A percentile compares a stretch with the other conserved stretches of the same genome.
Evolutionary conservation across 2,888 invertebrate species (phyloP).

Genomic region (Cephus pygmeus): DNA sequence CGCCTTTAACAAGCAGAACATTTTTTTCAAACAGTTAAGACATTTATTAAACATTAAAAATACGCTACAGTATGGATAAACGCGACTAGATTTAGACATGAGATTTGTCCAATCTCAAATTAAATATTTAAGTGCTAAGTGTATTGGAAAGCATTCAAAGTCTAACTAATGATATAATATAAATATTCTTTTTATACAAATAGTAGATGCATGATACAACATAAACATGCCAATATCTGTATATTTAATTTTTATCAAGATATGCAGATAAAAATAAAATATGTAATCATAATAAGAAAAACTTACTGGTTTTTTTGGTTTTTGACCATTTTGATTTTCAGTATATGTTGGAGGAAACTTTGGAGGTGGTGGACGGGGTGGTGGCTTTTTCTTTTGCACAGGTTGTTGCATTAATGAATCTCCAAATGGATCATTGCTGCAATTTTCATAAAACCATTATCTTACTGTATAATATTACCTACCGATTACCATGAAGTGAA

Average conservation of each 20-base stretch:
- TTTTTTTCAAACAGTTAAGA: background rate
- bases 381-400: constrained; percentile 75
- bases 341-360: constrained; percentile 61
- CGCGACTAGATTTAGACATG: background rate
- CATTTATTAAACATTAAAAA: background rate
- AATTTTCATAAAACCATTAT: constrained; percentile 8
- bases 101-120: background rate
- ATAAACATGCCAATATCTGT: background rate
- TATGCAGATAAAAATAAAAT: background rate
- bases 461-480: background rate
- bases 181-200: background rate
- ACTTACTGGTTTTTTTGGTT: constrained; percentile 54
- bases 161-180: background rate
- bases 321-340: constrained; percentile 48
- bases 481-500: background rate
- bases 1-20: constrained; percentile 35
- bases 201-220: background rate
- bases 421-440: constrained; percentile 53
- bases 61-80: background rate
- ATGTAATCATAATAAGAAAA: background rate
- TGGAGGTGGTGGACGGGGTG: constrained; percentile 79
- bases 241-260: background rate
- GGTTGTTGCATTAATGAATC: constrained; percentile 67
- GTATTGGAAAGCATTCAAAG: background rate
- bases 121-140: background rate